Base-by-base conservation (phyloP, 2,888 invertebrate genomes). In the Nomada goodeniana region DNA sequence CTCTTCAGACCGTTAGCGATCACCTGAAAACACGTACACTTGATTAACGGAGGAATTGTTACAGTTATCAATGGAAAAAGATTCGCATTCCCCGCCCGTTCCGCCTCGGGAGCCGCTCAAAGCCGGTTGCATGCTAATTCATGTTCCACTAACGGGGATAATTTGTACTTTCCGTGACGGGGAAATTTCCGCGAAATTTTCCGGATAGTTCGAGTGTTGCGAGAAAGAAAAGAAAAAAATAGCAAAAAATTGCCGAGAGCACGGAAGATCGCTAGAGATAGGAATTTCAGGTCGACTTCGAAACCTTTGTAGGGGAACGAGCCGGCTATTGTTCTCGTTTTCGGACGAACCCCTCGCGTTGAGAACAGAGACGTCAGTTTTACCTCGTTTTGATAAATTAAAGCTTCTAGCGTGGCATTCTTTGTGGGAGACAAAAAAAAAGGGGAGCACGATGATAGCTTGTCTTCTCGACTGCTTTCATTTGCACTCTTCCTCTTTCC, bases 1-100 rank as follows among this genome's bases (percentile, higher is more conserved):
- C 77, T 89, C 82, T 87, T 89, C 81, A 84, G 82, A 86, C 92
- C 91, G 93, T 92, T 93, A 73, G 85, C 86, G 82, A 91, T 91
- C 90, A 92, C 91, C 93, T 93, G 91, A 85, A 72, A 92, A 91
- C 83, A 83, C 70, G 52, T 42, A 76, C 52, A 63, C 11, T 76
- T 64, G 74, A 86, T 89, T 83, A 88, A 78, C 72, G 72, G 65
- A 23, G 5, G 52, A 59, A 55, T 23, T 5, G 13, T 50, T 78
- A 74, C 77, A 78, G 78, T 70, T 79, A 86, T 80, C 70, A 52
- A 42, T n/a, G n/a, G 57, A 20, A 47, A 53, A 53, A 53, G n/a
- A 55, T 85, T 63, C 53, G 11, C 50, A 84, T 75, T 80, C 81
- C 13, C 0, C 55, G 15, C 13, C 61, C 71, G 61, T 67, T 29